Evolutionary conservation across 2,888 invertebrate genomes (phyloP), one percentile per base, ranked within the genome.

Genomic region (Byasa hedistus): DNA sequence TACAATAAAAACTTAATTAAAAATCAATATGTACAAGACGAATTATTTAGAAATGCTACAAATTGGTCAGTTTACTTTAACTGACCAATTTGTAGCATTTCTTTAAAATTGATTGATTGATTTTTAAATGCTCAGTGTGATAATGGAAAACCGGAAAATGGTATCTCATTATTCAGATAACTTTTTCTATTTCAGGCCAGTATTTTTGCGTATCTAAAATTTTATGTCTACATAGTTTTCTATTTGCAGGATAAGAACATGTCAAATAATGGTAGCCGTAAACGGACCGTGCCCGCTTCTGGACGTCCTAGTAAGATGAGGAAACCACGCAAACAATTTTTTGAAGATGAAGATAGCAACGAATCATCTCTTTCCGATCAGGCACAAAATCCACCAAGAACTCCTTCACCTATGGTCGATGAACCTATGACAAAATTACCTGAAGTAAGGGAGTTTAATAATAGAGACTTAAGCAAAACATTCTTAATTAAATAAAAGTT

Each of bases 371-470:
- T 72, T 5, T 77, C 81, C 0, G 84, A 85, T 0, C 80, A 80
- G 61, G 69, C 70, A 1, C 77, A 72, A 27, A 83, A 82, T 10
- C 68, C 74, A 3, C 76, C 74, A 24, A 79, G 84, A 68, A 87
- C 89, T 39, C 92, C 91, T 0, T 93, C 93, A 59, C 93, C 93
- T 21, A 79, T 93, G 62, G 79, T 87, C 3, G 93, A 93, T 66
- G 94, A 95, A 69, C 93, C 94, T 19, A 91, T 92, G 7, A 88
- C 92, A 12, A 94, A 94, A 78, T 80, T 95, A 69, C 95, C 95
- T 12, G 94, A 95, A 80, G 93, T 92, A 76, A 61, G 52, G 55
- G 39, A 24, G 23, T n/a, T 19, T 36, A 3, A 17, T 44, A 15
- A 44, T 15, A 1, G 10, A 8, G 1, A 32, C 7, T 32, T 32